Conservation (phyloP, 1,140 invertebrate species). For the Plectrocnemia conspersa region DNA sequence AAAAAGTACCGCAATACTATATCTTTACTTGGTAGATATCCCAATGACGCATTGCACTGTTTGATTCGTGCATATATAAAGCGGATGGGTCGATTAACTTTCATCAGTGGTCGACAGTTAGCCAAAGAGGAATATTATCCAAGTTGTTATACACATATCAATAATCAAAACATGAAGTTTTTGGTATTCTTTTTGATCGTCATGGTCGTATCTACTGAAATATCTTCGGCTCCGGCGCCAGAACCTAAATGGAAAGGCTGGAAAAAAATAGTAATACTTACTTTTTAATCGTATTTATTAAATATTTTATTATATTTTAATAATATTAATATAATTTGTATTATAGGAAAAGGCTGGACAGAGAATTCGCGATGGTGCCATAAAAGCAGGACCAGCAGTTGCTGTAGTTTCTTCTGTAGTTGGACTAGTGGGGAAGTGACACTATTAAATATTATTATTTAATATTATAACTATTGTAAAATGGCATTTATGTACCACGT, state of each 20-base stretch:
- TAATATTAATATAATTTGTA: not conserved
- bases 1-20: no score
- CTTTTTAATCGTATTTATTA: not conserved
- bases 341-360: constrained; percentile 17
- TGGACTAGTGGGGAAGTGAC: not conserved
- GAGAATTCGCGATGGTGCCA: constrained; percentile 11
- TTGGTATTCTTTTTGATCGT: constrained; percentile 1
- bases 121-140: no score
- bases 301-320: not conserved
- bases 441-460: not conserved
- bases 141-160: no score
- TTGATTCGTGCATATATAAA: no score
- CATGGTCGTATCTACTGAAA: not conserved
- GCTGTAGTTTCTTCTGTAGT: not conserved
- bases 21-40: no score
- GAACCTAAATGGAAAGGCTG: constrained; percentile 21
- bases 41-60: no score
- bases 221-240: constrained; percentile 6
- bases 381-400: constrained; percentile 14
- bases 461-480: not conserved
- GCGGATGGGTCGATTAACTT: no score
- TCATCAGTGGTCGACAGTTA: no score
- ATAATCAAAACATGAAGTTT: no score
- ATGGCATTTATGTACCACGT: no score
- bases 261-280: constrained; percentile 12